phyloP scores from a whole-genome alignment of 2,888 invertebrate genomes.

The Deroplatys truncata region DNA sequence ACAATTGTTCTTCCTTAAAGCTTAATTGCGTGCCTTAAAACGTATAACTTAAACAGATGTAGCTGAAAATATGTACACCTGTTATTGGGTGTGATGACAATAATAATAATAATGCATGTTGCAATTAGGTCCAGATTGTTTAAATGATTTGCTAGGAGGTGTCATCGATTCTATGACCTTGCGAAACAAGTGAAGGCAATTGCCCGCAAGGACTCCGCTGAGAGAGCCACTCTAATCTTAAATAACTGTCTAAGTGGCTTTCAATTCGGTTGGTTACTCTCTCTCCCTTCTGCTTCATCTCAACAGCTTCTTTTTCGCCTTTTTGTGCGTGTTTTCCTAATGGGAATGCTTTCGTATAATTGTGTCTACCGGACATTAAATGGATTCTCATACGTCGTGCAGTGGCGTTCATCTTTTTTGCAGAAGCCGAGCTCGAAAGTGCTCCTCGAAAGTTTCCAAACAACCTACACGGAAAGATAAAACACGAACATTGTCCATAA shows the following conservation, averaged over 20 bases:
- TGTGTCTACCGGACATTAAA: background rate
- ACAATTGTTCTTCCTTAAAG: too few relatives aligned
- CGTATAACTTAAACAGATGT: too few relatives aligned
- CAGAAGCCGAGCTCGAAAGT: background rate
- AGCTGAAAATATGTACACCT: too few relatives aligned
- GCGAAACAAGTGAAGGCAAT: background rate
- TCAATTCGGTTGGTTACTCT: conserved; percentile 19
- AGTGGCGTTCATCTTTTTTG: background rate
- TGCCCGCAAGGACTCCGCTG: background rate
- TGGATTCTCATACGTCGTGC: background rate
- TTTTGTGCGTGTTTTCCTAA: background rate
- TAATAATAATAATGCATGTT: too few relatives aligned
- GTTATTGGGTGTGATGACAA: too few relatives aligned
- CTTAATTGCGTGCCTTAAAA: too few relatives aligned
- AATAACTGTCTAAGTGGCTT: conserved; percentile 27
- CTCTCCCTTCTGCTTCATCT: background rate
- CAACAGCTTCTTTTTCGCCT: background rate
- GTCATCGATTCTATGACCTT: background rate
- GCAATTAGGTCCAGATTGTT: background rate
- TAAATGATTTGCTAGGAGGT: background rate
- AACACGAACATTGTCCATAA: too few relatives aligned
- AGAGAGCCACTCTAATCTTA: conserved; percentile 19
- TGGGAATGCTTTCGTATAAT: background rate
- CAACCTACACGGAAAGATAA: too few relatives aligned
- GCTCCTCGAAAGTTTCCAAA: too few relatives aligned